Base-by-base conservation (phyloP, 2,797 vertebrate genomes). In the Hyperoplus lanceolatus region DNA sequence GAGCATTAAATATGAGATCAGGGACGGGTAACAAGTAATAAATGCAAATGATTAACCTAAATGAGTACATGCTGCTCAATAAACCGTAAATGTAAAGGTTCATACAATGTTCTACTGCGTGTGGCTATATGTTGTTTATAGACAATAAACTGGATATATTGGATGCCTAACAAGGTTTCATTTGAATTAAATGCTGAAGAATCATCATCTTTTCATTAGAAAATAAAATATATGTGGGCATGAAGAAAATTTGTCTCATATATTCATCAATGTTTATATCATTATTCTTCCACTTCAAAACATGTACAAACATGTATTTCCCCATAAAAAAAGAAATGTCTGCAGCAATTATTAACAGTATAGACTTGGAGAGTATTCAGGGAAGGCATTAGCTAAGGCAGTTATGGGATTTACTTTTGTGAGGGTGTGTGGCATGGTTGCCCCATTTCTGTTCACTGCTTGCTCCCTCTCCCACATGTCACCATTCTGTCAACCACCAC, bases 391-490 rank as follows among this genome's bases (percentile, higher is more conserved):
- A 92, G 75, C 88, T 72, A 5, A 73, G 89, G 85, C 90, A 91
- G 87, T 89, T 86, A 80, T 93, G 90, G 92, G 92, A 93, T 93
- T 94, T 91, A 82, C 84, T 92, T 91, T 88, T 91, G 81, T 83
- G 77, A 90, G 88, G 91, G 91, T 92, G 90, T 93, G 91, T 94
- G 92, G 89, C 92, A 94, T 91, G 90, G 93, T 94, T 94, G 92
- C 93, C 93, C 94, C 89, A 93, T 85, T 94, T 95, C 90, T 94
- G 92, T 95, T 95, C 93, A 72, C 87, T 91, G 90, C 91, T 94
- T 94, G 93, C 93, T 92, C 89, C 93, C 89, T 93, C 93, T 93
- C 94, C 93, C 93, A 94, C 93, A 96, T 96, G 95, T 96, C 95
- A 95, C 93, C 91, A 93, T 93, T 95, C 94, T 89, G 95, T 94